A percentile compares a stretch with the other conserved stretches of the same genome.
These are phyloP conservation scores for Trichechus manatus DNA, from an alignment of 2,113 vertebrate species.

Conservation along the genomic window DNA sequence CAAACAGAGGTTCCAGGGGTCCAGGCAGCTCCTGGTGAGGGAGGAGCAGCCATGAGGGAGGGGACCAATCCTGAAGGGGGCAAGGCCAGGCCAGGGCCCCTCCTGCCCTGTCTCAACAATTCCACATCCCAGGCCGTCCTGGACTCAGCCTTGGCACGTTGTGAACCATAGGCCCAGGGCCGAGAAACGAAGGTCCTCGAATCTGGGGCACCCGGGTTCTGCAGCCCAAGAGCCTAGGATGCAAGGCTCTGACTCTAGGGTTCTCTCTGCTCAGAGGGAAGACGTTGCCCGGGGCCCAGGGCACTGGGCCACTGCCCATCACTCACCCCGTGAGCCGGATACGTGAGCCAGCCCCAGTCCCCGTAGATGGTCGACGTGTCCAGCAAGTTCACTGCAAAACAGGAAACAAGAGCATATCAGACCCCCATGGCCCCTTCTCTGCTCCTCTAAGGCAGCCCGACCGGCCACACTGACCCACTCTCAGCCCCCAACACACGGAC, in stretches of 20 bases:
- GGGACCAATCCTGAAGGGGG: not conserved
- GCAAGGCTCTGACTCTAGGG: not conserved
- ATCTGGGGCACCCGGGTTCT: not conserved
- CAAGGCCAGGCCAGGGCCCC: not conserved
- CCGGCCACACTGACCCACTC: not conserved
- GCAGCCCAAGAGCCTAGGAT: not conserved
- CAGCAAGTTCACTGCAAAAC: slow-evolving; percentile 95
- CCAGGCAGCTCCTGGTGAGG: not conserved
- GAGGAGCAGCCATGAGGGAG: not conserved
- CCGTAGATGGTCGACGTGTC: slow-evolving; percentile 94
- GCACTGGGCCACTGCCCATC: not conserved
- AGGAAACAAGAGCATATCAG: slow-evolving; percentile 70
- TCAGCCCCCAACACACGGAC: not conserved
- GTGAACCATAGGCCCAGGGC: not conserved
- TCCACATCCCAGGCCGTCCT: not conserved
- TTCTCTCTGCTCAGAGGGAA: not conserved
- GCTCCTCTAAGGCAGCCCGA: not conserved
- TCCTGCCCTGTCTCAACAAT: not conserved
- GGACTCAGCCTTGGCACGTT: not conserved
- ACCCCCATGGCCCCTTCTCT: not conserved
- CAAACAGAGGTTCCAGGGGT: no score
- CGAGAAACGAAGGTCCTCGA: not conserved
- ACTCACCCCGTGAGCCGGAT: slow-evolving; percentile 96
- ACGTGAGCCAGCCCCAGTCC: slow-evolving; percentile 98
- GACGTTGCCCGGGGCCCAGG: rapidly evolving